A percentile compares a stretch with the other conserved stretches of the same genome.
These are phyloP conservation scores for Apostichopus californicus DNA, from an alignment of 35 echinoderm and acorn worm genomes.

Conservation along the genomic window DNA sequence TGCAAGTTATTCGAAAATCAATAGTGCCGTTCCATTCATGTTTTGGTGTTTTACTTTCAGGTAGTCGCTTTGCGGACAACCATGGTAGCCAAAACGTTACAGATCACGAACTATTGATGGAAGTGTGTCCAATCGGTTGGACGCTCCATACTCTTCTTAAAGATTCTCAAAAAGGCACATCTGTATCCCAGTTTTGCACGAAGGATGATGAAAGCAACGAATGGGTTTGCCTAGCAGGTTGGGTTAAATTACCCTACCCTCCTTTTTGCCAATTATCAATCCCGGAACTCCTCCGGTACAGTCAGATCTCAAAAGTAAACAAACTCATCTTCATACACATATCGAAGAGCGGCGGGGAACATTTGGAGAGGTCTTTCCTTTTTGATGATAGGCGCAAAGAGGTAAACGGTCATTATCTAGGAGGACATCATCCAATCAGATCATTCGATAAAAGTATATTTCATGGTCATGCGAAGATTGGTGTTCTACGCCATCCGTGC, in stretches of 20 bases:
- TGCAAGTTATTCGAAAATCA: too few relatives aligned
- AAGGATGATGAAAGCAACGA: neutral
- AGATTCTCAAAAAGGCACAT: neutral
- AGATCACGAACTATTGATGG: too few relatives aligned
- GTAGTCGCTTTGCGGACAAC: too few relatives aligned
- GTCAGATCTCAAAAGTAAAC: neutral
- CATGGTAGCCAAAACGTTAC: too few relatives aligned
- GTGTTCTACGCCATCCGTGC: slow-evolving; percentile 25
- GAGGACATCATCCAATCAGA: slow-evolving; percentile 18
- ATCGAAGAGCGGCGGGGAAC: neutral
- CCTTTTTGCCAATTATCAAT: neutral
- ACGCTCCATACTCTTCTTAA: neutral
- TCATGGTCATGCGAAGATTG: neutral
- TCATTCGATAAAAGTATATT: slow-evolving; percentile 27
- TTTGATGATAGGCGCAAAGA: slow-evolving; percentile 1
- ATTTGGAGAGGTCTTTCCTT: slow-evolving; percentile 2
- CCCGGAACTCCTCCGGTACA: neutral
- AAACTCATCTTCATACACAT: slow-evolving; percentile 29
- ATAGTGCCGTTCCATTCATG: too few relatives aligned
- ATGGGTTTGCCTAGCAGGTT: neutral
- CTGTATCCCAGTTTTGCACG: neutral
- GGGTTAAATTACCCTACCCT: neutral
- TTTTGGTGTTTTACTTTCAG: too few relatives aligned
- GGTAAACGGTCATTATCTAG: neutral
- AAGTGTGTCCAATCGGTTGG: neutral